Percentiles rank a stretch among this genome's conserved stretches.
Conservation (phyloP, 92 coral and sea anemone genomes). For the Metridium senile region DNA sequence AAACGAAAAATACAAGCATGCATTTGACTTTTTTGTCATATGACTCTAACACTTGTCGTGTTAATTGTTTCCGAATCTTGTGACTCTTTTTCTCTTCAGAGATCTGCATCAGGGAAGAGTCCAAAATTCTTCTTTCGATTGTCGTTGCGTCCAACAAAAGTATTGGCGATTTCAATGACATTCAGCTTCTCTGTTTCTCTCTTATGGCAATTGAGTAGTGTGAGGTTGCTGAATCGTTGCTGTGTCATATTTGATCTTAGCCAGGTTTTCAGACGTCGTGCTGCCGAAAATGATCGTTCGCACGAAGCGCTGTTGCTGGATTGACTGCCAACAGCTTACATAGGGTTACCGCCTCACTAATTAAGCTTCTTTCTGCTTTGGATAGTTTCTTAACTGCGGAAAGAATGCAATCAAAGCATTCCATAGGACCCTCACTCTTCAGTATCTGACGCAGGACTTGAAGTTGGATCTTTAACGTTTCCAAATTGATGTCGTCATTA, state of each 20-base stretch:
- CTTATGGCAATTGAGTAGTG: slow-evolving; percentile 53
- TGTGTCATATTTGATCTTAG: slow-evolving; percentile 45
- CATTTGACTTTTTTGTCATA: too few relatives aligned
- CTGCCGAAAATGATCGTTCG: slow-evolving; percentile 43
- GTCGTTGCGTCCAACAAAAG: slow-evolving; percentile 25
- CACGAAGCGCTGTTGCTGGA: slow-evolving; percentile 52
- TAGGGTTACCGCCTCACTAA: slow-evolving; percentile 33
- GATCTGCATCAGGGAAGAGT: background rate
- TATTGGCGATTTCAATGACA: slow-evolving; percentile 41
- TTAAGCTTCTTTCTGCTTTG: slow-evolving; percentile 41
- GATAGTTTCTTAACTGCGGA: slow-evolving; percentile 36
- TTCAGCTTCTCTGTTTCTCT: slow-evolving; percentile 40
- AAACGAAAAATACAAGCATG: too few relatives aligned
- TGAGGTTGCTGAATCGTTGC: slow-evolving; percentile 44
- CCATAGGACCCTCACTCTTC: slow-evolving; percentile 36
- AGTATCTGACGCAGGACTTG: slow-evolving; percentile 3
- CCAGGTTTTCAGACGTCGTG: slow-evolving; percentile 49
- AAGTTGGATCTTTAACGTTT: slow-evolving; percentile 1
- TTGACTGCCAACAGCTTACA: slow-evolving; percentile 46
- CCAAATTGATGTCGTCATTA: slow-evolving; percentile 52
- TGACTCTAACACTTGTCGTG: too few relatives aligned
- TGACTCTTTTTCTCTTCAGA: too few relatives aligned
- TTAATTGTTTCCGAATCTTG: too few relatives aligned
- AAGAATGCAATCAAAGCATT: slow-evolving; percentile 49
- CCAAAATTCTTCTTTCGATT: slow-evolving; percentile 43